phyloP scores from a whole-genome alignment of 2,888 invertebrate genomes.

The Periphyllus acericola region DNA sequence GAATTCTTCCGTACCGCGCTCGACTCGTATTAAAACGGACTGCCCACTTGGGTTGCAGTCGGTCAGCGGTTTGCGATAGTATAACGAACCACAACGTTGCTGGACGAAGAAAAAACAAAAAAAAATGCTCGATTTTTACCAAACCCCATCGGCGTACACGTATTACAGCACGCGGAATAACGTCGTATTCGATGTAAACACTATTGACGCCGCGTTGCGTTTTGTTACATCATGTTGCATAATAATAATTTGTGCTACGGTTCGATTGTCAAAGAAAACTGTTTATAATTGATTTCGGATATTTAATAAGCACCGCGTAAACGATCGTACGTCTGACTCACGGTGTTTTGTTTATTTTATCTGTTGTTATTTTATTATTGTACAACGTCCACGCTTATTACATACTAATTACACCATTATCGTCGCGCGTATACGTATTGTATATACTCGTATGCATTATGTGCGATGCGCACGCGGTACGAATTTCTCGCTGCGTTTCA shows the following conservation, averaged over 20 bases:
- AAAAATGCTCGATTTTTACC: too few species aligned
- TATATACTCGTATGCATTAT: too few species aligned
- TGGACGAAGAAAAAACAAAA: too few species aligned
- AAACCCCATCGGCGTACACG: not conserved
- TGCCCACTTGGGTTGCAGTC: too few species aligned
- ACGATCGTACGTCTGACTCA: not conserved
- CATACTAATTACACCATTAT: too few species aligned
- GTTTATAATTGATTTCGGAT: constrained; percentile 13
- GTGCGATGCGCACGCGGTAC: not conserved
- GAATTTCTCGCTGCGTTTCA: not conserved
- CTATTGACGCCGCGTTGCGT: constrained; percentile 1
- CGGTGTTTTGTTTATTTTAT: not conserved
- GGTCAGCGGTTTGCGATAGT: too few species aligned
- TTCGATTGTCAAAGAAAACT: constrained; percentile 5
- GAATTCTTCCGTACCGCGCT: too few species aligned
- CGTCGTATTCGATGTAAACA: not conserved
- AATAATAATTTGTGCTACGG: not conserved
- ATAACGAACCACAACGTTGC: too few species aligned
- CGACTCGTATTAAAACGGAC: too few species aligned
- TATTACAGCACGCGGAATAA: too few species aligned
- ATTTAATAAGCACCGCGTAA: not conserved
- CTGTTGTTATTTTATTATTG: not conserved
- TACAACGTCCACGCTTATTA: not conserved
- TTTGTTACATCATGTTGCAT: constrained; percentile 12
- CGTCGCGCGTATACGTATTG: too few species aligned